phyloP scores from a whole-genome alignment of 2,888 invertebrate genomes.

The Pterostichus niger region DNA sequence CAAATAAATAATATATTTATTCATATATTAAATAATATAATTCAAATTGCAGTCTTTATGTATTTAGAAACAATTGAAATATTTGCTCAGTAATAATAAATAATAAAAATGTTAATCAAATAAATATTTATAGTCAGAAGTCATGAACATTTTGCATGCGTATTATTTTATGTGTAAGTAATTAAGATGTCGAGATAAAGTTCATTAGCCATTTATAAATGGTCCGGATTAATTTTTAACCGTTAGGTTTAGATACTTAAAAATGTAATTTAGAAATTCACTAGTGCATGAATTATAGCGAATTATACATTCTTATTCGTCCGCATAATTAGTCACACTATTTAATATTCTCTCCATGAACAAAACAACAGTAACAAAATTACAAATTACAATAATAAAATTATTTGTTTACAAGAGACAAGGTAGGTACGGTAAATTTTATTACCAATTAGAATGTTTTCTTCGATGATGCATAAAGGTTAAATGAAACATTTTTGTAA shows the following conservation, averaged over 20 bases:
- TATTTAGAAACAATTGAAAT: too few relatives aligned
- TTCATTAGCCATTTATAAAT: slow-evolving; percentile 40
- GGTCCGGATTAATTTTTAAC: slow-evolving; percentile 14
- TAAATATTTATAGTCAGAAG: slow-evolving; percentile 3
- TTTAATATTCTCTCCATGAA: slow-evolving; percentile 13
- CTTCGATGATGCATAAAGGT: slow-evolving; percentile 26
- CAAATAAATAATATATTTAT: too few relatives aligned
- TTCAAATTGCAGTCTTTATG: too few relatives aligned
- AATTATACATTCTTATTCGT: slow-evolving; percentile 27
- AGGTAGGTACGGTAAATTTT: slow-evolving; percentile 2
- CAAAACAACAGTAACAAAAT: background rate
- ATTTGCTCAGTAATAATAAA: too few relatives aligned
- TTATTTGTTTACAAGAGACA: slow-evolving; percentile 21
- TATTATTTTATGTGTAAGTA: slow-evolving; percentile 6
- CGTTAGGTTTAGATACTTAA: slow-evolving; percentile 23
- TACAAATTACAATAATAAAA: background rate
- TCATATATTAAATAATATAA: too few relatives aligned
- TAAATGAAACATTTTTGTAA: background rate
- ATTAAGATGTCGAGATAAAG: slow-evolving; percentile 44
- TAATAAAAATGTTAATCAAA: background rate
- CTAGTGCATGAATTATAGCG: slow-evolving; percentile 34
- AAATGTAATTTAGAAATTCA: slow-evolving; percentile 27
- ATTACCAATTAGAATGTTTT: slow-evolving; percentile 13
- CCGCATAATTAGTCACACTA: slow-evolving; percentile 43
- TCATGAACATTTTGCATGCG: background rate